Evolutionary conservation across 2,888 invertebrate species (phyloP).

Genomic region (Eupithecia exiguata): DNA sequence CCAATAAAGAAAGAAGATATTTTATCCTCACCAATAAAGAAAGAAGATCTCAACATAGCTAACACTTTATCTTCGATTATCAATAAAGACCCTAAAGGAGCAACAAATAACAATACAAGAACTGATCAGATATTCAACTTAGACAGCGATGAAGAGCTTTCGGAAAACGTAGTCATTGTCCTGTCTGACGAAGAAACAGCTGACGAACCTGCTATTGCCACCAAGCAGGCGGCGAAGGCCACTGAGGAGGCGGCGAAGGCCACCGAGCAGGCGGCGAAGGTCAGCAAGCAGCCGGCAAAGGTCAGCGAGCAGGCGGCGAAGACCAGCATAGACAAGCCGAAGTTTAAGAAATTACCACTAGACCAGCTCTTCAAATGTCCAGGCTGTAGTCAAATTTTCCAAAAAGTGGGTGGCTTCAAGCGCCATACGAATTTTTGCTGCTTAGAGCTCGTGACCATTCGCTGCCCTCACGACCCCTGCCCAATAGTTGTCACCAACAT

Average conservation of each 20-base stretch:
- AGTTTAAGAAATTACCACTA: slow-evolving; percentile 29
- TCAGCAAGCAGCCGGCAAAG: neutral
- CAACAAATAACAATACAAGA: slow-evolving; percentile 26
- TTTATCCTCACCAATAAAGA: slow-evolving; percentile 22
- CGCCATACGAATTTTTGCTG: slow-evolving; percentile 52
- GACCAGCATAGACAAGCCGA: slow-evolving; percentile 7
- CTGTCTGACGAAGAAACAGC: slow-evolving; percentile 54
- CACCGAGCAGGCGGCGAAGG: neutral
- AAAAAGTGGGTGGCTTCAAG: slow-evolving; percentile 52
- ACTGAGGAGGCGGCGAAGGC: neutral
- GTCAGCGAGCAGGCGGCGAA: neutral
- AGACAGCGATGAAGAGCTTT: slow-evolving; percentile 68
- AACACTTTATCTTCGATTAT: slow-evolving; percentile 42
- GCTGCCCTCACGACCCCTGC: slow-evolving; percentile 42
- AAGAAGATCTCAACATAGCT: slow-evolving; percentile 5
- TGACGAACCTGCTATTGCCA: neutral
- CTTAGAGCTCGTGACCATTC: slow-evolving; percentile 42
- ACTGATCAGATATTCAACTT: slow-evolving; percentile 52
- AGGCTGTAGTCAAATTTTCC: slow-evolving; percentile 49
- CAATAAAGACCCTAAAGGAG: slow-evolving; percentile 51
- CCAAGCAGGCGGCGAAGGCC: neutral
- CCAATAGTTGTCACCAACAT: slow-evolving; percentile 25
- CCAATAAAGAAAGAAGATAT: slow-evolving; percentile 19
- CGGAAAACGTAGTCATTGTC: slow-evolving; percentile 49
- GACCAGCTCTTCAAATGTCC: slow-evolving; percentile 57